Evolutionary conservation across 2,797 vertebrate species (phyloP).

Genomic region (Cyprinodon diabolis): DNA sequence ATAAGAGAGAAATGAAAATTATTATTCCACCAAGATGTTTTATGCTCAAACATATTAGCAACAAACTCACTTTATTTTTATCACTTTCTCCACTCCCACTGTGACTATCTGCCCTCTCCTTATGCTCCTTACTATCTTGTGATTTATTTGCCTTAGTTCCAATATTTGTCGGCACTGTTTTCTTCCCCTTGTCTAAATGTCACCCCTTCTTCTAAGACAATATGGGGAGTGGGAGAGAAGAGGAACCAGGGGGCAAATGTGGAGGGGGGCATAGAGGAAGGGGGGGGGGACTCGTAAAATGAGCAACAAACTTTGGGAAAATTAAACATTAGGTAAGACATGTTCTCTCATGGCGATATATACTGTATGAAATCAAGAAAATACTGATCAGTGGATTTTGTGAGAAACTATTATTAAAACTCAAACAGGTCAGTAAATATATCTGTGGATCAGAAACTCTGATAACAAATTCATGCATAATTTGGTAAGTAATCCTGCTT

Average conservation of each 20-base stretch:
- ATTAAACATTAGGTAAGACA: conserved; percentile 85
- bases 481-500: conserved; percentile 14
- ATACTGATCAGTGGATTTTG: conserved; percentile 14
- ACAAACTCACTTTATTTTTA: conserved; percentile 39
- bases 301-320: conserved; percentile 88
- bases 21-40: conserved; percentile 2
- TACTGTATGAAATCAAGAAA: conserved; percentile 20
- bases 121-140: conserved; percentile 58
- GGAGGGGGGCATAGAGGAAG: conserved; percentile 49
- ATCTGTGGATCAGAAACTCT: conserved; percentile 13
- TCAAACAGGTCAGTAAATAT: conserved; percentile 14
- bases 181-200: conserved; percentile 88
- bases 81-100: conserved; percentile 36
- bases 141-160: conserved; percentile 87
- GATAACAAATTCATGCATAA: neutral
- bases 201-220: conserved; percentile 87
- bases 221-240: conserved; percentile 72
- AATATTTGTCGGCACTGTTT: conserved; percentile 87
- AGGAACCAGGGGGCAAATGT: conserved; percentile 75
- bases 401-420: conserved; percentile 6
- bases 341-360: conserved; percentile 63
- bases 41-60: conserved; percentile 17
- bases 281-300: conserved; percentile 81
- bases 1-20: neutral
- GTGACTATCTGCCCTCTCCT: conserved; percentile 42